Evolutionary conservation across 2,797 vertebrate species (phyloP).

Genomic region (Meda fulgida): DNA sequence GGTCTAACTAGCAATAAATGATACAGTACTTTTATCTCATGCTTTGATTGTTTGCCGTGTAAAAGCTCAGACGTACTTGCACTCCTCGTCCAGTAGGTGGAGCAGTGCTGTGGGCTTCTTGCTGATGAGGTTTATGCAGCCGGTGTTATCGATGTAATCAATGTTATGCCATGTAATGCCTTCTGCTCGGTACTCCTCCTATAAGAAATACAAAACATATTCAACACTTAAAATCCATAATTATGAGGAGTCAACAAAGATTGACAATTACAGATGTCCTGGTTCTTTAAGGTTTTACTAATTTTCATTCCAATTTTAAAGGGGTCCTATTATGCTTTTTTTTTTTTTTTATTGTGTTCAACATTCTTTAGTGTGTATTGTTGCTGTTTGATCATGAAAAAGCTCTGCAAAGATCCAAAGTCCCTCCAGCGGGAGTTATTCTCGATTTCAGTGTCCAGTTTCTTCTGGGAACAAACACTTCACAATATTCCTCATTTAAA

Average conservation of each 20-base stretch:
- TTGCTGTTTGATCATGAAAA: neutral
- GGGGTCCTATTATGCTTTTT: no score
- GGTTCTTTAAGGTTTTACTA: neutral
- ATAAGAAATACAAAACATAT: constrained; percentile 37
- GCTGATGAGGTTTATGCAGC: constrained; percentile 96
- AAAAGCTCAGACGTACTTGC: constrained; percentile 86
- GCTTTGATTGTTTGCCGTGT: neutral
- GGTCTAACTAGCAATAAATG: neutral
- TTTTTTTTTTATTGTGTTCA: no score
- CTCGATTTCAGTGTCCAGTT: neutral
- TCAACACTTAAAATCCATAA: constrained; percentile 3
- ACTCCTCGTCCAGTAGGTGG: constrained; percentile 96
- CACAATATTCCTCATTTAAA: neutral
- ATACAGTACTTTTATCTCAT: neutral
- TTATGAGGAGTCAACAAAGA: neutral
- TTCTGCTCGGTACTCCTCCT: constrained; percentile 95
- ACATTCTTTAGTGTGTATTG: neutral
- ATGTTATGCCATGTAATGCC: constrained; percentile 96
- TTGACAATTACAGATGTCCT: neutral
- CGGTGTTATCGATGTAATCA: constrained; percentile 94
- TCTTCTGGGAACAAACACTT: no score
- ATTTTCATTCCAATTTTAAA: no score
- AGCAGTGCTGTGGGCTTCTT: constrained; percentile 96
- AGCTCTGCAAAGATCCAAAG: neutral
- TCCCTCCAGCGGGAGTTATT: no score